Evolutionary conservation across 2,888 invertebrate genomes (phyloP).

Genomic region (Thalpophila matura): DNA sequence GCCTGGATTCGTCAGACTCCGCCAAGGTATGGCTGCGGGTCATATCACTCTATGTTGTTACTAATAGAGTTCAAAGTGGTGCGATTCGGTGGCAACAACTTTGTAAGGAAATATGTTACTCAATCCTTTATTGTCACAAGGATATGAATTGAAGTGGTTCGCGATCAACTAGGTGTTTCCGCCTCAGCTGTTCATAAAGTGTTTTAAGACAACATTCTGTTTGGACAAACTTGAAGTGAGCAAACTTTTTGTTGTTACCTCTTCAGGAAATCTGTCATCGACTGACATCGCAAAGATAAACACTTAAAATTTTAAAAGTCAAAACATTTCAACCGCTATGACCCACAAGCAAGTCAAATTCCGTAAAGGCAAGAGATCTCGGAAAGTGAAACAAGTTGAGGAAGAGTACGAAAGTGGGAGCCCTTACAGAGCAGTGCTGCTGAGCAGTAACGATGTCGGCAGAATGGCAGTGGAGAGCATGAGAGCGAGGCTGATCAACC

Average conservation of each 20-base stretch:
- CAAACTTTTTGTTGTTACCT: constrained; percentile 63
- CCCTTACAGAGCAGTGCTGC: constrained; percentile 49
- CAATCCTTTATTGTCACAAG: constrained; percentile 88
- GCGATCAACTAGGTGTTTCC: constrained; percentile 89
- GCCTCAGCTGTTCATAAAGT: constrained; percentile 82
- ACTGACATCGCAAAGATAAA: constrained; percentile 60
- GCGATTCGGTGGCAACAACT: constrained; percentile 46
- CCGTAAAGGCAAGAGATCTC: constrained; percentile 45
- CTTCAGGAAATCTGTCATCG: constrained; percentile 50
- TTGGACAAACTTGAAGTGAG: constrained; percentile 68
- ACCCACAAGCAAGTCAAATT: constrained; percentile 58
- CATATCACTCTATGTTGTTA: constrained; percentile 25
- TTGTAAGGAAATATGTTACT: constrained; percentile 87
- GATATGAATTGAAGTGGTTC: constrained; percentile 90
- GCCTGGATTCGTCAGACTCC: constrained; percentile 61
- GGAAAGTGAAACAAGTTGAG: constrained; percentile 32
- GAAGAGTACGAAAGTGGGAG: constrained; percentile 28
- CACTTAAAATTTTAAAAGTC: constrained; percentile 62
- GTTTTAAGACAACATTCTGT: constrained; percentile 66
- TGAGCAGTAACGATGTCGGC: constrained; percentile 62
- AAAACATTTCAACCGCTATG: constrained; percentile 58
- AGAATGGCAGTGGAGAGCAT: constrained; percentile 64
- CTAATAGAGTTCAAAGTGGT: constrained; percentile 35
- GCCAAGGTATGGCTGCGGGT: constrained; percentile 64
- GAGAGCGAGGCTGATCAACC: constrained; percentile 64